Conservation (phyloP, 2,113 vertebrate species). For the Etheostoma cragini region DNA sequence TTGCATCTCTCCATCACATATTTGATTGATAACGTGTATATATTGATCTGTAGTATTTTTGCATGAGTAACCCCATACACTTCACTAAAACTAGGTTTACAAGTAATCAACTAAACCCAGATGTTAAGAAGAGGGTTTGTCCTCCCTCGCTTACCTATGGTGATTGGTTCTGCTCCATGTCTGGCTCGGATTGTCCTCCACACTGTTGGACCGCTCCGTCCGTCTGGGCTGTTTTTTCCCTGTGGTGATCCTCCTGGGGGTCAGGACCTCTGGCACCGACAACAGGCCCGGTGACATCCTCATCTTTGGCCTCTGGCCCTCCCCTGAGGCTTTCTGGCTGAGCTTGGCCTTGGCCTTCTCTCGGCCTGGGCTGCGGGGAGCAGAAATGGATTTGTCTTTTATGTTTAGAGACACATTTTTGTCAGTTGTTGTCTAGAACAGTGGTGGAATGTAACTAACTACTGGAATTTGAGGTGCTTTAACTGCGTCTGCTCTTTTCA, state of each 20-base stretch:
- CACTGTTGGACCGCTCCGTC: constrained; percentile 88
- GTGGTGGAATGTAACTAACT: too few species aligned
- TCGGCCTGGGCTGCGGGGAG: constrained; percentile 84
- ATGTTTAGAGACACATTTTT: constrained; percentile 7
- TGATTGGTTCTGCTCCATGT: constrained; percentile 73
- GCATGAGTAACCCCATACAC: too few species aligned
- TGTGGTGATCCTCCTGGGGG: constrained; percentile 87
- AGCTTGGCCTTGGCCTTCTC: constrained; percentile 92
- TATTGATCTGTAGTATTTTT: too few species aligned
- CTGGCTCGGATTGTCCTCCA: constrained; percentile 83
- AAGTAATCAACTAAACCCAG: too few species aligned
- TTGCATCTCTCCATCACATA: too few species aligned
- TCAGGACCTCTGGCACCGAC: constrained; percentile 82
- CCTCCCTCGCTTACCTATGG: constrained; percentile 62
- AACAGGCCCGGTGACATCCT: constrained; percentile 87
- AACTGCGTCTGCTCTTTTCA: too few species aligned
- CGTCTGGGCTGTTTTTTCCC: constrained; percentile 94
- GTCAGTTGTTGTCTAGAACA: neutral
- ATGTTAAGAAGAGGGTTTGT: neutral
- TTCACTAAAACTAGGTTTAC: too few species aligned
- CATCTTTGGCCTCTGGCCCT: constrained; percentile 91
- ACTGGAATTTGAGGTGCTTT: too few species aligned
- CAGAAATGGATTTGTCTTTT: neutral
- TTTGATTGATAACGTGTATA: too few species aligned
- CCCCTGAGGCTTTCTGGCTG: constrained; percentile 89